Evolutionary conservation across 1,140 invertebrate genomes (phyloP), one percentile per base, ranked within the genome.

Genomic region (Venturia canescens): DNA sequence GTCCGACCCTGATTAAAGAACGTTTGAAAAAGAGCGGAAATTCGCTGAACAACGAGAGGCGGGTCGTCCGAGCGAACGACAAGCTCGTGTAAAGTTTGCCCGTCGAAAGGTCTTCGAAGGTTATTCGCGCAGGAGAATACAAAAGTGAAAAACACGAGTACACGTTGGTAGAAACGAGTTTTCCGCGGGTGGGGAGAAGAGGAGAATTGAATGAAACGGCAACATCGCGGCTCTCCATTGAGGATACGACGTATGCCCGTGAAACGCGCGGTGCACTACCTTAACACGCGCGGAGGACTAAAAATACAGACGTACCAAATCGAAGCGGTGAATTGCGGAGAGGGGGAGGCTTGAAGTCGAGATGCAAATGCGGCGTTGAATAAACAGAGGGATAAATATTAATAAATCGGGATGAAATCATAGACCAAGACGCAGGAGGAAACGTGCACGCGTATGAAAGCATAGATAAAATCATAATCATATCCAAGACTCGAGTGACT

Each of bases 141-240:
- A n/a, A 57, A 63, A 63, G 13, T 15, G 0, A 27, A 1, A 27
- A 23, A 27, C 27, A 27, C 11, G 9, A 74, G 23, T 23, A 26
- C n/a, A 71, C 23, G 26, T 44, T 44, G 50, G 67, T 27, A 63
- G 60, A 63, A 63, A 63, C 60, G 60, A 63, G 60, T 63, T 63
- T 63, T 63, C 23, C 23, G 26, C 16, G 23, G 11, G 23, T 27
- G n/a, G 11, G 23, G 60, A 13, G 27, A 53, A 13, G 27, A 53
- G 29, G 44, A 63, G 78, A 69, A 72, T 80, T 80, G 78, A 80
- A 80, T 80, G 78, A 80, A 71, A 70, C 78, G 78, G 78, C 78
- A 80, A 80, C 78, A 80, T 21, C 69, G 67, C 31, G 31, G n/a
- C 44, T 79, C 48, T 69, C 69, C 78, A 80, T 80, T 72, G 78